Conservation (phyloP, 2,113 vertebrate species). For the Sakesphorus luctuosus region DNA sequence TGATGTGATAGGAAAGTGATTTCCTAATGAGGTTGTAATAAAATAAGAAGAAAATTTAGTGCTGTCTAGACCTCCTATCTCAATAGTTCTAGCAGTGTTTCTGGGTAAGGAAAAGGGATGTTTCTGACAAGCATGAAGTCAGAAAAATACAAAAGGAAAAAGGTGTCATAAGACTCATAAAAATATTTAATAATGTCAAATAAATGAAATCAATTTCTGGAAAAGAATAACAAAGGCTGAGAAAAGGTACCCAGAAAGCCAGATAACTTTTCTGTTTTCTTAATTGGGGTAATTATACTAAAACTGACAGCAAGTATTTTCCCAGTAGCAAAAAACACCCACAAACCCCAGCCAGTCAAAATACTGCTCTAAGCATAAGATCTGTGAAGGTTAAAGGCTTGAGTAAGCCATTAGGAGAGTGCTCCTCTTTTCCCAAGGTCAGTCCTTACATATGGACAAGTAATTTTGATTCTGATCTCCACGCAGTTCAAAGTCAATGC, state of each 20-base stretch:
- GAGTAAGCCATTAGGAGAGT: background rate
- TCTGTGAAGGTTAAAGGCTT: constrained; percentile 33
- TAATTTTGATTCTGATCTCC: constrained; percentile 35
- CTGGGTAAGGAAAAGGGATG: background rate
- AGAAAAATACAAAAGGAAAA: background rate
- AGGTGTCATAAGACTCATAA: background rate
- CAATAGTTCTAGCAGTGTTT: background rate
- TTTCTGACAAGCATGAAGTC: constrained; percentile 1
- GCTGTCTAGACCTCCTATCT: background rate
- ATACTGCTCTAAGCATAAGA: background rate
- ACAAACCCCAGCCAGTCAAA: background rate
- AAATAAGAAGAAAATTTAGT: background rate
- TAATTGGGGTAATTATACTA: constrained; percentile 18
- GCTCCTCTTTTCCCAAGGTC: constrained; percentile 4
- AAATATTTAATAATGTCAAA: background rate
- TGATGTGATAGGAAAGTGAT: background rate
- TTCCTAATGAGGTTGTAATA: constrained; percentile 8
- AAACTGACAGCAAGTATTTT: constrained; percentile 24
- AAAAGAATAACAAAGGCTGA: background rate
- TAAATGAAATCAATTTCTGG: background rate
- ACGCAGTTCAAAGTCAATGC: constrained; percentile 9
- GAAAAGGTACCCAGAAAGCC: background rate
- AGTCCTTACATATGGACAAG: background rate
- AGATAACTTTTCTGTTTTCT: background rate
- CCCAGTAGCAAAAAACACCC: background rate